Conservation (phyloP, 2,888 invertebrate genomes). For the Synergus gifuensis region DNA sequence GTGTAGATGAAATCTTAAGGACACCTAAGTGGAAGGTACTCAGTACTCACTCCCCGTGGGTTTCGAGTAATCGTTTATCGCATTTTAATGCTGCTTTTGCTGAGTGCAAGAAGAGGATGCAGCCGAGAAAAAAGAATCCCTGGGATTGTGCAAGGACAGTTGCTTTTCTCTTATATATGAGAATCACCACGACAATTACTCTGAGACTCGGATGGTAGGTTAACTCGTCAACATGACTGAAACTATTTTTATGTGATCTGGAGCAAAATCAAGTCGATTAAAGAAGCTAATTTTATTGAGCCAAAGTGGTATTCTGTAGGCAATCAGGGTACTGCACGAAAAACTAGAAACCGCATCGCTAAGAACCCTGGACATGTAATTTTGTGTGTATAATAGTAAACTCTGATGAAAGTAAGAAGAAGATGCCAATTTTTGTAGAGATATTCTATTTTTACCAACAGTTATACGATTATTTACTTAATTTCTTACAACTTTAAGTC, state of each 20-base stretch:
- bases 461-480: too few species aligned
- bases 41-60: neutral
- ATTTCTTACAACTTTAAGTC: too few species aligned
- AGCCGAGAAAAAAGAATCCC: neutral
- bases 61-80: constrained; percentile 33
- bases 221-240: neutral
- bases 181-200: constrained; percentile 9
- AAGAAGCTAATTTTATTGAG: neutral
- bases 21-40: constrained; percentile 8
- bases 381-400: too few species aligned
- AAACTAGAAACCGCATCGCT: too few species aligned
- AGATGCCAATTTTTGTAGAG: too few species aligned
- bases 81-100: constrained; percentile 22
- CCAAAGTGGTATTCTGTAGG: neutral
- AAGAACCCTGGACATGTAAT: too few species aligned
- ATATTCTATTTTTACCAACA: too few species aligned
- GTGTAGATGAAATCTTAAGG: neutral
- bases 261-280: neutral
- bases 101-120: constrained; percentile 5
- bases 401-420: too few species aligned
- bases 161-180: neutral
- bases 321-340: too few species aligned
- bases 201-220: neutral
- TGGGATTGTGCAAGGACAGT: constrained; percentile 1
- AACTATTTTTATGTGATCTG: neutral